phyloP scores from a whole-genome alignment of 2,113 vertebrate species.

The Apistogramma diplotaenia region DNA sequence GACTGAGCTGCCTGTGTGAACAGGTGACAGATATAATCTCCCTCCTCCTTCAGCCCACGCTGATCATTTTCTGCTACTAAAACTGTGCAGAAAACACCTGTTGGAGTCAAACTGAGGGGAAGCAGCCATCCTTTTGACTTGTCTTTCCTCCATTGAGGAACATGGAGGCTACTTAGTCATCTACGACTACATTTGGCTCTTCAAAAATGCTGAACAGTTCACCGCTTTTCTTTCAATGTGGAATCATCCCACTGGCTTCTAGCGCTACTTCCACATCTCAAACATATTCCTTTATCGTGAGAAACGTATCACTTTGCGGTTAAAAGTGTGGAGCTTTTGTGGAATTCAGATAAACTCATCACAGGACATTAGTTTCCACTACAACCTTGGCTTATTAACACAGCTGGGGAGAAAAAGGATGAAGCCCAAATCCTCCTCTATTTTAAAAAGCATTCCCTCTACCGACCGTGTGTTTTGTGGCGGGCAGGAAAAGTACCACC shows the following conservation, averaged over 20 bases:
- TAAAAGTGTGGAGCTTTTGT: background rate
- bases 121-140: background rate
- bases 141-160: background rate
- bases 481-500: conserved; percentile 24
- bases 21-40: background rate
- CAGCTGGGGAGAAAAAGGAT: background rate
- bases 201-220: background rate
- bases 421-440: background rate
- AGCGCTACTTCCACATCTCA: background rate
- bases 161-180: background rate
- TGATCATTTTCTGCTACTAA: background rate
- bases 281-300: background rate
- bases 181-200: background rate
- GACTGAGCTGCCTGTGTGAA: background rate
- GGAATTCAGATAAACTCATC: conserved; percentile 17
- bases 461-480: background rate
- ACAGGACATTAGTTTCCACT: background rate
- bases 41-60: background rate
- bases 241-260: background rate
- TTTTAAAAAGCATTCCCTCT: background rate
- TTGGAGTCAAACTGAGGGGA: background rate
- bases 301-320: background rate
- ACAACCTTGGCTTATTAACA: background rate
- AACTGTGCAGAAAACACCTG: conserved; percentile 15
- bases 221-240: background rate